A percentile compares a stretch with the other conserved stretches of the same genome.
These are phyloP conservation scores for Habroteleia sp. DNA, from an alignment of 2,888 invertebrate species.

Conservation along the genomic window DNA sequence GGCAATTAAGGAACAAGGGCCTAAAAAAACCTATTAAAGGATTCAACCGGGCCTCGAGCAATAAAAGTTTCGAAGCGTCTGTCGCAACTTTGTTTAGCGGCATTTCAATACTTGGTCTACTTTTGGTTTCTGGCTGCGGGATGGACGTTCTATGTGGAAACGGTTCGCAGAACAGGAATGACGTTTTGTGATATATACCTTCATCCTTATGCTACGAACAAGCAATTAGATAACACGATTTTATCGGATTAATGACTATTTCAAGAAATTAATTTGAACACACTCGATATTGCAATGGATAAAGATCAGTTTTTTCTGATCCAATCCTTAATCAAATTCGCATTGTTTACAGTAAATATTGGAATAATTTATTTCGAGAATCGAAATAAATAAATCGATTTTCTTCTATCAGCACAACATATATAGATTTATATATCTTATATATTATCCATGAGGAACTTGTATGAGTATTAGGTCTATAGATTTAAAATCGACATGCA, in stretches of 20 bases:
- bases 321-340: too few species aligned
- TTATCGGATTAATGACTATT: not conserved
- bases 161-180: constrained; percentile 18
- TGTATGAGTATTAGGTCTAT: constrained; percentile 32
- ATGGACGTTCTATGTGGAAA: constrained; percentile 48
- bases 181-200: constrained; percentile 37
- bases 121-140: constrained; percentile 33
- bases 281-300: too few species aligned
- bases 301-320: too few species aligned
- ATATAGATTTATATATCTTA: constrained; percentile 12
- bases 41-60: constrained; percentile 51
- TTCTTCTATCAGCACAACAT: too few species aligned
- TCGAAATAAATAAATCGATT: too few species aligned
- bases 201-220: constrained; percentile 25
- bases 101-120: constrained; percentile 45
- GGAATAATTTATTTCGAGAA: too few species aligned
- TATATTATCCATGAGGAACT: constrained; percentile 6
- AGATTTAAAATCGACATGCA: constrained; percentile 41
- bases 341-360: too few species aligned
- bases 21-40: constrained; percentile 59
- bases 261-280: too few species aligned
- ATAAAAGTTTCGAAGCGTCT: constrained; percentile 46
- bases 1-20: constrained; percentile 67
- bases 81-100: constrained; percentile 42
- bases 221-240: constrained; percentile 27